Conservation (phyloP, 2,797 vertebrate genomes). For the Anguilla pacifica region DNA sequence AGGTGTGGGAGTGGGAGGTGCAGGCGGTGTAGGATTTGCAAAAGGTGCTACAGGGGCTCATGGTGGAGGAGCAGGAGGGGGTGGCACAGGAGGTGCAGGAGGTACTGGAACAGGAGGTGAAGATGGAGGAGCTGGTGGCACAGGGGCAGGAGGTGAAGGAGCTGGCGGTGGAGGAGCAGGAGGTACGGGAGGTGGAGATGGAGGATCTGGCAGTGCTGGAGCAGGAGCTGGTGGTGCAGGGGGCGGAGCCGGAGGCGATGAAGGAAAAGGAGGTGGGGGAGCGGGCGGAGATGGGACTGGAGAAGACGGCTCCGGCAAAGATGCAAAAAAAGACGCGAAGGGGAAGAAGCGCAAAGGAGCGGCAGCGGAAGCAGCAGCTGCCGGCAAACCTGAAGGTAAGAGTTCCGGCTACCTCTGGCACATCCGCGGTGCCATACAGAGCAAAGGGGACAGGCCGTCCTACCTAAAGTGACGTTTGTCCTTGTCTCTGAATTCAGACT, state of each 20-base stretch:
- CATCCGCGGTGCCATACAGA: neutral
- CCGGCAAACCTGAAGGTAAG: constrained; percentile 68
- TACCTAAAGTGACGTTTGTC: neutral
- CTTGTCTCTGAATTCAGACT: neutral
- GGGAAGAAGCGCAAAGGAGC: constrained; percentile 48
- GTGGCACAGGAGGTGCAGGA: neutral
- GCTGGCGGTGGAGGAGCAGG: neutral
- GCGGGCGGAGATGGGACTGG: neutral
- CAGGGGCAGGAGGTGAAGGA: neutral
- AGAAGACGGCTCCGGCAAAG: neutral
- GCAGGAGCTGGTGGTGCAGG: constrained; percentile 47
- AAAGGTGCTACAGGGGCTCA: neutral
- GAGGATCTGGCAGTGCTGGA: constrained; percentile 32
- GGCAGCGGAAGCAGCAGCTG: constrained; percentile 54
- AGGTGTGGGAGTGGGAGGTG: constrained; percentile 24
- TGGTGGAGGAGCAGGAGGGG: neutral
- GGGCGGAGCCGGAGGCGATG: constrained; percentile 20
- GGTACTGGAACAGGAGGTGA: neutral
- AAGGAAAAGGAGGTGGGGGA: constrained; percentile 16
- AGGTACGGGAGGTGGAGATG: neutral
- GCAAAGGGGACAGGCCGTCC: neutral
- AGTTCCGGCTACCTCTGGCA: neutral
- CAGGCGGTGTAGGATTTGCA: neutral
- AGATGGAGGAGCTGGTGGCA: neutral
- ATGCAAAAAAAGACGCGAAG: constrained; percentile 25